These are phyloP conservation scores for Tricholaema leucomelas DNA, from an alignment of 2,113 vertebrate genomes.

Conservation along the genomic window DNA sequence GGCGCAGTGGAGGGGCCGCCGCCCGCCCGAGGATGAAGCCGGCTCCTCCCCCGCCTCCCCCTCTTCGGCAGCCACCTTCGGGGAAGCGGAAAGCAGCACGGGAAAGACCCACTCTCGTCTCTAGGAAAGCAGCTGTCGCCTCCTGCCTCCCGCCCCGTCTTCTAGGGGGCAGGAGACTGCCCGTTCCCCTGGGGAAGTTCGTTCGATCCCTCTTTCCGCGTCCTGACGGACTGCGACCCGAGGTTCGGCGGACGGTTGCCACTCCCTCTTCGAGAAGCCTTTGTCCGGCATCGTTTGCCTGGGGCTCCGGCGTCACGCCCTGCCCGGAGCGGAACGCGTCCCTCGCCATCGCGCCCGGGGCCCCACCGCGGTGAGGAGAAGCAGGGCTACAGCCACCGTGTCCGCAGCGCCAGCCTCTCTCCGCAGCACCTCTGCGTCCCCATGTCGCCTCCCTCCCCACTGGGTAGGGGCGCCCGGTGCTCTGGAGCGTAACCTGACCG, in stretches of 20 bases:
- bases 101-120: not conserved
- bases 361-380: not conserved
- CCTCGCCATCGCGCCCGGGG: no score
- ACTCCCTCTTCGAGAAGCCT: slow-evolving; percentile 23
- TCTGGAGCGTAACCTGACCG: not conserved
- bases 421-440: not conserved
- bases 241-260: not conserved
- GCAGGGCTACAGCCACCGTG: not conserved
- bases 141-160: no score
- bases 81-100: not conserved
- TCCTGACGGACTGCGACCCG: not conserved
- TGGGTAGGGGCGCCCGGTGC: not conserved
- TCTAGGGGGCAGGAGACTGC: not conserved
- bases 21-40: slow-evolving; percentile 1
- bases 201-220: not conserved
- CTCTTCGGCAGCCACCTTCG: not conserved
- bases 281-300: not conserved
- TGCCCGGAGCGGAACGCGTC: not conserved
- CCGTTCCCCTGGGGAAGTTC: not conserved
- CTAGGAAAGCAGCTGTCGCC: not conserved
- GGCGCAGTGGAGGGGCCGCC: slow-evolving; percentile 72
- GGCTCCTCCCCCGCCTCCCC: slow-evolving; percentile 12
- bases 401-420: not conserved
- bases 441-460: not conserved
- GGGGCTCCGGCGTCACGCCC: not conserved